These are phyloP conservation scores for Scaptomyza cyrtandrae DNA, from an alignment of 2,888 invertebrate species.

Conservation along the genomic window DNA sequence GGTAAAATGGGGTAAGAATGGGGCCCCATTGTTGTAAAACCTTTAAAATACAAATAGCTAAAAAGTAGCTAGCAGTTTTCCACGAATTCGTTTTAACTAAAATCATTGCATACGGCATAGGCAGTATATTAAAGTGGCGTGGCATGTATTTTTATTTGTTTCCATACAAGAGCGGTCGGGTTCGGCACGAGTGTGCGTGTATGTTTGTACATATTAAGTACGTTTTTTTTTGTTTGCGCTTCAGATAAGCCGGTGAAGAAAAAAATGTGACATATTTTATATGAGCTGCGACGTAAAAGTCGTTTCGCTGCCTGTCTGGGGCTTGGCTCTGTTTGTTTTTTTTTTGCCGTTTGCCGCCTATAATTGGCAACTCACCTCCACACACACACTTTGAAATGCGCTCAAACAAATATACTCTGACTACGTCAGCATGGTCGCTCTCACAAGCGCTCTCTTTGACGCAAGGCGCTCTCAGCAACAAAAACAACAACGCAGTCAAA, in stretches of 20 bases:
- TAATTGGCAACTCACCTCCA: constrained; percentile 71
- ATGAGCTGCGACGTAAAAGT: constrained; percentile 20
- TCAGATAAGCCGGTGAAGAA: constrained; percentile 46
- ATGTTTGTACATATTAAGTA: constrained; percentile 18
- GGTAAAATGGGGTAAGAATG: too few relatives aligned
- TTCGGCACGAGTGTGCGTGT: constrained; percentile 61
- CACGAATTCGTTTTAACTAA: too few relatives aligned
- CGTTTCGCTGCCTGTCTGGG: constrained; percentile 40
- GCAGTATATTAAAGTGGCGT: too few relatives aligned
- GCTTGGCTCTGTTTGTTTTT: constrained; percentile 64
- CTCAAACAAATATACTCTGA: constrained; percentile 52
- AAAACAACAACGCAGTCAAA: constrained; percentile 43
- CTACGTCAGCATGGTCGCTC: constrained; percentile 52
- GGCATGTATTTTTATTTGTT: too few relatives aligned
- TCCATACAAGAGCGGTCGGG: too few relatives aligned
- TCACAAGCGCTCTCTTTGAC: constrained; percentile 22
- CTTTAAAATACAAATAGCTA: too few relatives aligned
- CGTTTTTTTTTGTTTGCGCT: constrained; percentile 46
- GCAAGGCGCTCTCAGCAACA: constrained; percentile 28
- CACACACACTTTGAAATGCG: constrained; percentile 13
- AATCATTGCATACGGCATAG: too few relatives aligned
- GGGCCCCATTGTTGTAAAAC: too few relatives aligned
- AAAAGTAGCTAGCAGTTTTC: too few relatives aligned
- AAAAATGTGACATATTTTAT: constrained; percentile 68
- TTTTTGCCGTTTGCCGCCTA: constrained; percentile 36